Evolutionary conservation across 2,113 vertebrate genomes (phyloP), one percentile per base, ranked within the genome.

Genomic region (Epinephelus lanceolatus): DNA sequence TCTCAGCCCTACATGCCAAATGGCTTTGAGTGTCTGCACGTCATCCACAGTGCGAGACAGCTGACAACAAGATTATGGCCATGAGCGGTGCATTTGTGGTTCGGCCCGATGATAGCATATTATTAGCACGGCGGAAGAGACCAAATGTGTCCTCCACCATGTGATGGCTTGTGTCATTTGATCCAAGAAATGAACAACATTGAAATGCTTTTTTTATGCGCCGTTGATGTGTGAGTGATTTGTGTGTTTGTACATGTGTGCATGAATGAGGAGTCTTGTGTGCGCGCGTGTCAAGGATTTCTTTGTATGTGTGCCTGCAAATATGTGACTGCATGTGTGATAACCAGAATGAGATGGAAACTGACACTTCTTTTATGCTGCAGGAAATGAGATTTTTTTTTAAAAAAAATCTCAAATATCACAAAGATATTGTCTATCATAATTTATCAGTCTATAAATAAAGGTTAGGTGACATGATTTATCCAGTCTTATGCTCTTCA

Each of bases 31-130:
- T 82, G 92, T 88, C 73, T 90, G 89, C 78, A 71, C 81, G 80
- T 90, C 91, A 87, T 86, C 81, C 69, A 52, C 74, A 45, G 57
- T 80, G 88, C 47, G 79, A 89, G 83, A 90, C 89, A 89, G 88
- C 81, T 90, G 92, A 93, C 89, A 84, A 81, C 88, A 85, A 91
- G 92, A 93, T 93, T 89, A 86, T 49, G 86, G 89, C 84, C 86
- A 65, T 76, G 88, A 90, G 88, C 75, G 42, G 52, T 53, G 88
- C 85, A 67, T 90, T 86, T 82, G 86, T 63, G 84, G 73, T 71
- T 68, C 63, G 66, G 79, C 65, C 85, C 49, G 67, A 83, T 90
- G 87, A 88, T 88, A 80, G 85, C 84, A 3, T 85, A 59, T 86
- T 85, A 90, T 90, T 91, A 89, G 78, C 78, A 14, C n/a, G 59